Conservation (phyloP, 1,140 invertebrate genomes). For the roundworm (Caenorhabditis elegans) region DNA sequence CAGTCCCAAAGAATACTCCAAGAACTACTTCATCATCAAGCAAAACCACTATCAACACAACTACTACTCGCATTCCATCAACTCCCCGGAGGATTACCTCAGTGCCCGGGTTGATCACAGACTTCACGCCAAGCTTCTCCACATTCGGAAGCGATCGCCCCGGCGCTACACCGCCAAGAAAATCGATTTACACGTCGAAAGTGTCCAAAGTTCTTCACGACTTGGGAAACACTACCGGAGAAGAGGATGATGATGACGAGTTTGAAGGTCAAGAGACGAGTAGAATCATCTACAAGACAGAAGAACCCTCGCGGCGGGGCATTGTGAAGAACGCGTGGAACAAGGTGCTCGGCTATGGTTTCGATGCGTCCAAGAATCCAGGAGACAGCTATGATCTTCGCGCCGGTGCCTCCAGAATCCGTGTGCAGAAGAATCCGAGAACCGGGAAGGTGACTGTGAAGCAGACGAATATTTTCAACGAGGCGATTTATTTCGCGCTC, state of each 20-base stretch:
- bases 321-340: conserved; percentile 17
- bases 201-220: not conserved
- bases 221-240: not conserved
- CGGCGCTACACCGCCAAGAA: not conserved
- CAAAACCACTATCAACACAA: conserved; percentile 10
- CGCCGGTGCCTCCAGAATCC: not conserved
- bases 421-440: conserved; percentile 5
- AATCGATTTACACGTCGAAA: not conserved
- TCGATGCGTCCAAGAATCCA: not conserved
- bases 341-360: not conserved
- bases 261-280: not conserved
- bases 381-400: conserved; percentile 15
- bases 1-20: not conserved
- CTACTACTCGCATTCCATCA: not conserved
- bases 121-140: not conserved
- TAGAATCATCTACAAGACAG: not conserved
- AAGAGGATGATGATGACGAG: conserved; percentile 20
- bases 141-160: conserved; percentile 16
- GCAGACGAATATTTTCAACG: not conserved
- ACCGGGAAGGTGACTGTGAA: conserved; percentile 1
- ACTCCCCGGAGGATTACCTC: not conserved
- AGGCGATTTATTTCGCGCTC: not conserved
- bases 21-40: not conserved
- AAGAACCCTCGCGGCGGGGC: not conserved
- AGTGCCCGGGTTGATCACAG: not conserved